A percentile compares a stretch with the other conserved stretches of the same genome.
Conservation (phyloP, 2,888 invertebrate species). For the Andrena haemorrhoa region DNA sequence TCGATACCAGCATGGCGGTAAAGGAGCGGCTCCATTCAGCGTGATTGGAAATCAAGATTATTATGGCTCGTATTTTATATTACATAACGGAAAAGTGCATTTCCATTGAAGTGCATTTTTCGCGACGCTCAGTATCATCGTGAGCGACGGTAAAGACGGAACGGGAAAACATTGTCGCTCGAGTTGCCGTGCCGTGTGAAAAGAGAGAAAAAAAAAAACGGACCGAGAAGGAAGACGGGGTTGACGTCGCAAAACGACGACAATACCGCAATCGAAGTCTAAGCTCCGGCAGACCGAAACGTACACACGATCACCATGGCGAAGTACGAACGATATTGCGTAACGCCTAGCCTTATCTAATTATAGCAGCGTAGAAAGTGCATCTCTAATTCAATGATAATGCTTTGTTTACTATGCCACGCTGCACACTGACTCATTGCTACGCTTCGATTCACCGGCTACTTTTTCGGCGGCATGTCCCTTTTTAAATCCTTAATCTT, state of each 20-base stretch:
- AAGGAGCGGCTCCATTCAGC: slow-evolving; percentile 60
- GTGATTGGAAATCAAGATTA: slow-evolving; percentile 54
- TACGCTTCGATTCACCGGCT: slow-evolving; percentile 31
- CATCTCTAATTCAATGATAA: slow-evolving; percentile 70
- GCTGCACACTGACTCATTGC: slow-evolving; percentile 44
- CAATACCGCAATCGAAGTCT: slow-evolving; percentile 27
- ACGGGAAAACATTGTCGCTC: neutral
- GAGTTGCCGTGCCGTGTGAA: neutral
- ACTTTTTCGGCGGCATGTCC: slow-evolving; percentile 71
- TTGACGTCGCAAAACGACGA: slow-evolving; percentile 39
- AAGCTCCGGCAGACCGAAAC: slow-evolving; percentile 36
- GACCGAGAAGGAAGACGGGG: neutral
- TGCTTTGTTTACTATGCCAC: slow-evolving; percentile 75
- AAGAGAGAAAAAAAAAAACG: slow-evolving; percentile 29
- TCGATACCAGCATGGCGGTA: slow-evolving; percentile 70
- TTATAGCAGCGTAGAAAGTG: slow-evolving; percentile 70
- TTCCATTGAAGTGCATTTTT: slow-evolving; percentile 71
- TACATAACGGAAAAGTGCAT: slow-evolving; percentile 72
- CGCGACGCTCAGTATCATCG: slow-evolving; percentile 25
- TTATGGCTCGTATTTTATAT: slow-evolving; percentile 63
- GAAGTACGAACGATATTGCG: slow-evolving; percentile 81
- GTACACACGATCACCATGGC: slow-evolving; percentile 80
- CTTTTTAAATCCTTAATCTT: slow-evolving; percentile 76
- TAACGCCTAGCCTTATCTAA: slow-evolving; percentile 78
- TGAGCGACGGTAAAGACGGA: slow-evolving; percentile 33